Base-by-base conservation (phyloP, 2,888 invertebrate species). In the Mimumesa dahlbomi region DNA sequence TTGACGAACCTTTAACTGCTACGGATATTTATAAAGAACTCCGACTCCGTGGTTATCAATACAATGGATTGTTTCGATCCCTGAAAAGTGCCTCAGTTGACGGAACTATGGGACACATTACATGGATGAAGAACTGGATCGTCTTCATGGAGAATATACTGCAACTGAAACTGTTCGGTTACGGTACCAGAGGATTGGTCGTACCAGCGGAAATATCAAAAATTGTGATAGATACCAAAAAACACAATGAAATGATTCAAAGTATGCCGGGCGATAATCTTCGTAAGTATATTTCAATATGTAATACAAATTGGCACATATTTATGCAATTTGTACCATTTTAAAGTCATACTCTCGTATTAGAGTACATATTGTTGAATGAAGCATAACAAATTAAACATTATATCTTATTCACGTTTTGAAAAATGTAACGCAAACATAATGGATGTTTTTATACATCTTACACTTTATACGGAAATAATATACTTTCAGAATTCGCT, bases 111-210 rank as follows among this genome's bases (percentile, higher is more conserved):
- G 91, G 90, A 3, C 85, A 74, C 16, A 78, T 91, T 7, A 61
- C 77, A 5, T 94, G 94, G 94, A 87, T 87, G 11, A 92, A 91
- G 63, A 93, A 93, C 81, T 95, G 94, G 93, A 91, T 93, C 2
- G 91, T 93, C 0, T 94, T 93, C 84, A 89, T 94, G 87, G 94
- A 95, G 81, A 93, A 92, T 11, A 92, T 94, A 91, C 87, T 94
- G 31, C 95, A 95, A 82, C 90, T 93, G 77, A 89, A 91, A 38
- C 89, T 93, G 29, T 67, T 93, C 0, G 86, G 87, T 1, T 75
- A 85, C 14, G 89, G 91, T 16, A 86, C 89, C 5, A 87, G 91
- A 54, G 87, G 90, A 21, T 85, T 94, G 0, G 90, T 90, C 64
- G 90, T 94, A 6, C 94, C 94, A 0, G 93, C 92, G 0, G 89